phyloP scores from a whole-genome alignment of 1,140 invertebrate genomes.

The Dryas iulia region DNA sequence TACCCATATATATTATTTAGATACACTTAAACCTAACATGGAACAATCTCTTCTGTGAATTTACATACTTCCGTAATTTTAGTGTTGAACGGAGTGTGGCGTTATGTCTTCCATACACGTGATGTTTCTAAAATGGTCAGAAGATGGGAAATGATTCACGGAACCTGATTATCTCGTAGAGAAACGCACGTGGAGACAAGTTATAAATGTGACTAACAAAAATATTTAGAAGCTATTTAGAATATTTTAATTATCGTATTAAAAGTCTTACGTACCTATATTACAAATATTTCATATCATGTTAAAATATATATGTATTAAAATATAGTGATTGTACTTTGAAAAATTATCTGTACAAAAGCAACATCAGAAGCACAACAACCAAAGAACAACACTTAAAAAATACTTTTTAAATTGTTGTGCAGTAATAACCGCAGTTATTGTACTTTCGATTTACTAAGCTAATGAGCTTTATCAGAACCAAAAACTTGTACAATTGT shows the following conservation, averaged over 20 bases:
- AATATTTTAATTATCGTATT: too few relatives aligned
- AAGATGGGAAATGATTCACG: neutral
- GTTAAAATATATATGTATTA: too few relatives aligned
- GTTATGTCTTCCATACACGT: neutral
- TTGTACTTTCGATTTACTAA: neutral
- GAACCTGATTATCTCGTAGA: too few relatives aligned
- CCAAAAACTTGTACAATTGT: constrained; percentile 6
- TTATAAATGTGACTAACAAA: too few relatives aligned
- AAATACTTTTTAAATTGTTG: neutral
- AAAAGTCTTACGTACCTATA: too few relatives aligned
- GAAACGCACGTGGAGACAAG: too few relatives aligned
- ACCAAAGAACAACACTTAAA: too few relatives aligned
- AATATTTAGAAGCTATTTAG: too few relatives aligned
- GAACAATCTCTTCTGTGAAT: constrained; percentile 12
- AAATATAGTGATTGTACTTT: too few relatives aligned
- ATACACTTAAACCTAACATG: constrained; percentile 18
- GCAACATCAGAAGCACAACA: too few relatives aligned
- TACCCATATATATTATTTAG: constrained; percentile 19
- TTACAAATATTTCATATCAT: too few relatives aligned
- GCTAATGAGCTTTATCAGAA: neutral
- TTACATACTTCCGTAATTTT: neutral
- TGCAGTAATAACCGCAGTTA: neutral
- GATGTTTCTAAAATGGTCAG: neutral
- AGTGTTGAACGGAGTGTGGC: neutral
- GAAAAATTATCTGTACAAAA: too few relatives aligned